Percentiles rank a stretch among this genome's conserved stretches.
Evolutionary conservation across 2,797 vertebrate genomes (phyloP).

Genomic region (Diceros bicornis): DNA sequence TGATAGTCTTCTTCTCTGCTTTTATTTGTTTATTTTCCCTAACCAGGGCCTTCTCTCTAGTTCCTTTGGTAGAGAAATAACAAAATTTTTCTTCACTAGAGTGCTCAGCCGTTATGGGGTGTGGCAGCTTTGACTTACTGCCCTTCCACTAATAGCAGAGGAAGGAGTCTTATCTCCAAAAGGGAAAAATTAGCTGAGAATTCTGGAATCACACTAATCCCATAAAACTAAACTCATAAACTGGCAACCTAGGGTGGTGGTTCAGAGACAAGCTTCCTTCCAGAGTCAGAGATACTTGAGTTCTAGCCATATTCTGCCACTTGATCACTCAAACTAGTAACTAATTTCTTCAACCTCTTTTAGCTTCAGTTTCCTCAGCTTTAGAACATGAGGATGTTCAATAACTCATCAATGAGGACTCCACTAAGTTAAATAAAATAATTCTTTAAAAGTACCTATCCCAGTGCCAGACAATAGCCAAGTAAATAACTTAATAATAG

Average conservation of each 20-base stretch:
- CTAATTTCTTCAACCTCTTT: conserved; percentile 6
- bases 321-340: not conserved
- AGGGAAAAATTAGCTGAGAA: conserved; percentile 39
- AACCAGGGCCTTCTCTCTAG: not conserved
- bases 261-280: not conserved
- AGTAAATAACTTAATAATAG: conserved; percentile 29
- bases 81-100: conserved; percentile 5
- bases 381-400: not conserved
- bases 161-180: not conserved
- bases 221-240: not conserved
- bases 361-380: not conserved
- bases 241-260: not conserved
- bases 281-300: not conserved
- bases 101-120: not conserved
- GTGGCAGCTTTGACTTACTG: not conserved
- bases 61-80: conserved; percentile 13
- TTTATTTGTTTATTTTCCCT: not conserved
- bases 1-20: not conserved
- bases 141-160: not conserved
- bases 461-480: not conserved
- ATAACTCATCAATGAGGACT: not conserved
- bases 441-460: not conserved
- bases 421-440: not conserved
- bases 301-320: not conserved
- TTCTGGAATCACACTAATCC: conserved; percentile 1